A percentile compares a stretch with the other conserved stretches of the same genome.
These are phyloP conservation scores for Aleadryas rufinucha DNA, from an alignment of 2,113 vertebrate species.

Conservation along the genomic window DNA sequence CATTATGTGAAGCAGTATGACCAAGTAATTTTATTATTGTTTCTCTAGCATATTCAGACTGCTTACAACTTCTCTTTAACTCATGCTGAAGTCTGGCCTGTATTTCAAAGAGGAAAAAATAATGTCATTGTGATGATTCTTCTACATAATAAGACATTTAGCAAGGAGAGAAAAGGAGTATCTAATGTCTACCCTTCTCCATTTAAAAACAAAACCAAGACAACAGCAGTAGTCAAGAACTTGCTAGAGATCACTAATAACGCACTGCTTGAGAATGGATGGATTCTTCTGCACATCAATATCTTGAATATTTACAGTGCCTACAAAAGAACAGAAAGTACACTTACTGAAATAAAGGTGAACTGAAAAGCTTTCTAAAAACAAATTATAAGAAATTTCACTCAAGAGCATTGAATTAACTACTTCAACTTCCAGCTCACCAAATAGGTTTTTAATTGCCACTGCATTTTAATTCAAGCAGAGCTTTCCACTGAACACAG, in stretches of 20 bases:
- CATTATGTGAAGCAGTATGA: neutral
- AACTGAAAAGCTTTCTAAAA: conserved; percentile 49
- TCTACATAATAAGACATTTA: neutral
- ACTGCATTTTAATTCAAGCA: neutral
- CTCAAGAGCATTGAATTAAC: neutral
- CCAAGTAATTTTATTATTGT: neutral
- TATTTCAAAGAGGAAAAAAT: neutral
- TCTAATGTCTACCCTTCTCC: neutral
- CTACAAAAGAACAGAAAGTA: conserved; percentile 49
- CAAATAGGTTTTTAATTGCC: neutral
- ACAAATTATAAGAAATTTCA: neutral
- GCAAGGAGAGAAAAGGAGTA: neutral
- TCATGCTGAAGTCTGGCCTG: neutral
- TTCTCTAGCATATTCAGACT: conserved; percentile 1
- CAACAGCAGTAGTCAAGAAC: neutral
- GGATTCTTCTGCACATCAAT: conserved; percentile 28
- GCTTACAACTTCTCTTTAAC: neutral
- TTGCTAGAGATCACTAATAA: conserved; percentile 7
- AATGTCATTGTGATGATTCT: neutral
- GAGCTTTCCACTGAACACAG: neutral
- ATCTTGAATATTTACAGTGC: conserved; percentile 65
- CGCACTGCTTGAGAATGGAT: neutral
- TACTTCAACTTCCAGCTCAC: neutral
- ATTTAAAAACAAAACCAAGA: neutral
- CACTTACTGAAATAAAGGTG: conserved; percentile 47